These are phyloP conservation scores for Uloborus plumipes DNA, from an alignment of 2,888 invertebrate species.

Conservation along the genomic window DNA sequence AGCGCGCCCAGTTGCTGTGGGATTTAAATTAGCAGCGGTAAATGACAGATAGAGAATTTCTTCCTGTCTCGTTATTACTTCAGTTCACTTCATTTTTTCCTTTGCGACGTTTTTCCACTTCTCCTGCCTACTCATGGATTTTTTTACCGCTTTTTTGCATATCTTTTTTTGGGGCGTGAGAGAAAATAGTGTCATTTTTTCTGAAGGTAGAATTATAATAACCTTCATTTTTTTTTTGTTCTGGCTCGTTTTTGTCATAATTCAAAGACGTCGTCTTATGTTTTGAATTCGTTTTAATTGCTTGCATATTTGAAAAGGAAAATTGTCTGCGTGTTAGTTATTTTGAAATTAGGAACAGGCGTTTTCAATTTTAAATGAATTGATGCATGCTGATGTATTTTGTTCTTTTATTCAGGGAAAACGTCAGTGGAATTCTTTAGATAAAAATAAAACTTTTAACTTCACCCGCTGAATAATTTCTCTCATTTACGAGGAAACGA, in stretches of 20 bases:
- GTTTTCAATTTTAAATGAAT: too few relatives aligned
- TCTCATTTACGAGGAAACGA: too few relatives aligned
- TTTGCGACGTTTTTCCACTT: background rate
- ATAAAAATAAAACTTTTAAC: too few relatives aligned
- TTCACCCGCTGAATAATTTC: too few relatives aligned
- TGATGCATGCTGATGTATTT: too few relatives aligned
- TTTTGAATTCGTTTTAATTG: too few relatives aligned
- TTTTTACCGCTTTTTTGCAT: slow-evolving; percentile 8
- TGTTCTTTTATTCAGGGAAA: too few relatives aligned
- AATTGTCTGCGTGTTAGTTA: too few relatives aligned
- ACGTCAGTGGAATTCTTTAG: too few relatives aligned
- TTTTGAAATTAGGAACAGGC: too few relatives aligned
- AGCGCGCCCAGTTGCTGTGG: slow-evolving; percentile 44
- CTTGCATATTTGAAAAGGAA: too few relatives aligned
- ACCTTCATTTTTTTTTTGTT: background rate
- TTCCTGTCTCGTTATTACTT: slow-evolving; percentile 58
- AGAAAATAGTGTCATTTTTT: background rate
- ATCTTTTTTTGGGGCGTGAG: slow-evolving; percentile 11
- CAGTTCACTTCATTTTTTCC: slow-evolving; percentile 43
- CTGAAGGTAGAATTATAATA: background rate
- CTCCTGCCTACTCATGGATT: slow-evolving; percentile 10
- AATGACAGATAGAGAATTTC: slow-evolving; percentile 62
- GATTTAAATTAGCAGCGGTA: slow-evolving; percentile 61
- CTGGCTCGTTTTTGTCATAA: background rate
- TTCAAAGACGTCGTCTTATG: too few relatives aligned